These are phyloP conservation scores for Ctenodactylus gundi DNA, from an alignment of 2,113 vertebrate genomes.

Conservation along the genomic window DNA sequence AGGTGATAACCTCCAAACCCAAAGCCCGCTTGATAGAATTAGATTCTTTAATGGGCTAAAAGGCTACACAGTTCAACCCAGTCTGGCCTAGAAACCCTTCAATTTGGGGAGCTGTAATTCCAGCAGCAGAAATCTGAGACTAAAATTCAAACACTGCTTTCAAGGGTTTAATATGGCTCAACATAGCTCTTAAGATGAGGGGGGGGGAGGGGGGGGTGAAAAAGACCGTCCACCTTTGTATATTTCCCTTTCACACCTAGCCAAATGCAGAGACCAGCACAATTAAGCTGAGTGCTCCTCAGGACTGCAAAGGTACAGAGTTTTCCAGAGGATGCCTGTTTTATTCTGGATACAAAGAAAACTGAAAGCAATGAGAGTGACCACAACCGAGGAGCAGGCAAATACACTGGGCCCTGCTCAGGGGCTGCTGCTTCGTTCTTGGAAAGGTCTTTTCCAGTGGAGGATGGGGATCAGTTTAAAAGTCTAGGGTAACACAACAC, in stretches of 20 bases:
- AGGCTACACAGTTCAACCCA: not conserved
- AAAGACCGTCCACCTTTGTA: not conserved
- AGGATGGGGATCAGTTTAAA: not conserved
- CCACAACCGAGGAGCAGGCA: not conserved
- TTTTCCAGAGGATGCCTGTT: not conserved
- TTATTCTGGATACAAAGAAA: not conserved
- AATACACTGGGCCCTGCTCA: not conserved
- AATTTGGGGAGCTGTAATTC: not conserved
- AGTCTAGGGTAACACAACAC: not conserved
- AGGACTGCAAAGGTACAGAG: not conserved
- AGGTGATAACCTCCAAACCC: not conserved
- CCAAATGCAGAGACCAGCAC: not conserved
- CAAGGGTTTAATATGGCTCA: not conserved
- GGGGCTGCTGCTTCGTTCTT: not conserved
- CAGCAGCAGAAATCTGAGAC: not conserved
- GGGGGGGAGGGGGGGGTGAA: too few species aligned
- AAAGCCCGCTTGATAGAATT: not conserved
- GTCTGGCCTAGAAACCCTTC: not conserved
- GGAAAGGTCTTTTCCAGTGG: not conserved
- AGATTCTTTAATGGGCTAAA: not conserved
- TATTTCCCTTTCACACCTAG: not conserved
- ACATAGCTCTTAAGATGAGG: not conserved
- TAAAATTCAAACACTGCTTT: not conserved
- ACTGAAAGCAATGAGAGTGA: not conserved
- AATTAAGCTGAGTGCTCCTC: not conserved